Conservation (phyloP, 2,888 invertebrate species). For the Protodeltote pygarga region DNA sequence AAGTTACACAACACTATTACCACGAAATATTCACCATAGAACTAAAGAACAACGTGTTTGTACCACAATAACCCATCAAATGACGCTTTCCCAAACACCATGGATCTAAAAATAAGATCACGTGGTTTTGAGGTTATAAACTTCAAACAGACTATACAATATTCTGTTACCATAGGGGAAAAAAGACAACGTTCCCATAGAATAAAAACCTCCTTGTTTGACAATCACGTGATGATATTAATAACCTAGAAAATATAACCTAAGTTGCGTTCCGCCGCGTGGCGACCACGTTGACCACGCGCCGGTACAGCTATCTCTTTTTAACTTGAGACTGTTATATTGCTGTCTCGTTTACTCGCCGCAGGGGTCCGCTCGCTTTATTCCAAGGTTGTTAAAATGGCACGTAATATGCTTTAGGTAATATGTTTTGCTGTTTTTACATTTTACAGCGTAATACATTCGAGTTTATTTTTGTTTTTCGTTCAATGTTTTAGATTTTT, state of each 20-base stretch:
- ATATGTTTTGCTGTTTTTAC: background rate
- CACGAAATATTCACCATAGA: background rate
- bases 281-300: slow-evolving; percentile 67
- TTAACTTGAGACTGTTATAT: slow-evolving; percentile 17
- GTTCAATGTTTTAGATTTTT: background rate
- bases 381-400: slow-evolving; percentile 41
- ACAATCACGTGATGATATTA: slow-evolving; percentile 48
- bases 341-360: slow-evolving; percentile 24
- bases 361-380: slow-evolving; percentile 32
- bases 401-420: slow-evolving; percentile 19
- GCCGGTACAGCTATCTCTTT: slow-evolving; percentile 60
- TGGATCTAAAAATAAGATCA: slow-evolving; percentile 31
- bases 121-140: slow-evolving; percentile 27
- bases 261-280: slow-evolving; percentile 59
- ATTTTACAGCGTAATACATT: slow-evolving; percentile 5
- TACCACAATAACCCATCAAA: slow-evolving; percentile 10
- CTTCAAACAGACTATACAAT: too few relatives aligned
- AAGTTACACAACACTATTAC: background rate
- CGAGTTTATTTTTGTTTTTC: slow-evolving; percentile 6
- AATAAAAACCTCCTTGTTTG: too few relatives aligned
- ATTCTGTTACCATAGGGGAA: too few relatives aligned
- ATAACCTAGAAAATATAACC: slow-evolving; percentile 71
- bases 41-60: slow-evolving; percentile 20
- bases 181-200: too few relatives aligned
- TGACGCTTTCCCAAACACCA: slow-evolving; percentile 24